Percentiles rank a stretch among this genome's conserved stretches.
Conservation (phyloP, 2,797 vertebrate genomes). For the Nannoperca obscura region DNA sequence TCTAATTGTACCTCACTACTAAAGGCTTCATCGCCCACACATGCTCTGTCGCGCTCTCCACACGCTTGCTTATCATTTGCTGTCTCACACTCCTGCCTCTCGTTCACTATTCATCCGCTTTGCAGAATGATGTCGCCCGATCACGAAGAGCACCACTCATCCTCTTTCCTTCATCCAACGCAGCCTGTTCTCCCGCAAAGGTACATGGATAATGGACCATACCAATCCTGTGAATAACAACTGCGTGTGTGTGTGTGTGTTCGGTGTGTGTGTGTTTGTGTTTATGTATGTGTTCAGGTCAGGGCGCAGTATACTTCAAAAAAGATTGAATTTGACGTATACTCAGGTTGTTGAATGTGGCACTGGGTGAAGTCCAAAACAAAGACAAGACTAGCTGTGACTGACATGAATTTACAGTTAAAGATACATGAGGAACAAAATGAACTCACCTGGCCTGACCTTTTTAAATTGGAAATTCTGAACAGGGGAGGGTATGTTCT, state of each 20-base stretch:
- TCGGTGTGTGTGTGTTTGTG: not conserved
- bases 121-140: constrained; percentile 25
- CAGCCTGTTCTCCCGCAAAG: constrained; percentile 15
- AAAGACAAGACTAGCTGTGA: not conserved
- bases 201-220: constrained; percentile 31
- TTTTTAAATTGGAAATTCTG: constrained; percentile 12
- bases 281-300: not conserved
- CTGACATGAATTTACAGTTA: constrained; percentile 24
- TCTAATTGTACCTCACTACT: constrained; percentile 71
- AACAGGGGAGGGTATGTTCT: constrained; percentile 10
- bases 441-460: not conserved
- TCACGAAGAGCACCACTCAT: constrained; percentile 50
- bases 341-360: not conserved
- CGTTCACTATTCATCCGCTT: constrained; percentile 32
- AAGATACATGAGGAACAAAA: constrained; percentile 3
- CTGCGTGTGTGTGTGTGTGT: not conserved
- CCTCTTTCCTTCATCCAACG: not conserved
- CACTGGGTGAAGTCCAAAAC: not conserved
- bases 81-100: constrained; percentile 24
- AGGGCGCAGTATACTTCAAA: not conserved
- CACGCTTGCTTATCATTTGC: constrained; percentile 33
- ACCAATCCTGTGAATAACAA: constrained; percentile 8
- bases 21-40: constrained; percentile 62
- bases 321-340: not conserved
- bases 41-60: constrained; percentile 40